A percentile compares a stretch with the other conserved stretches of the same genome.
These are phyloP conservation scores for Eulemur albifrons DNA, from an alignment of 2,797 vertebrate genomes.

Conservation along the genomic window DNA sequence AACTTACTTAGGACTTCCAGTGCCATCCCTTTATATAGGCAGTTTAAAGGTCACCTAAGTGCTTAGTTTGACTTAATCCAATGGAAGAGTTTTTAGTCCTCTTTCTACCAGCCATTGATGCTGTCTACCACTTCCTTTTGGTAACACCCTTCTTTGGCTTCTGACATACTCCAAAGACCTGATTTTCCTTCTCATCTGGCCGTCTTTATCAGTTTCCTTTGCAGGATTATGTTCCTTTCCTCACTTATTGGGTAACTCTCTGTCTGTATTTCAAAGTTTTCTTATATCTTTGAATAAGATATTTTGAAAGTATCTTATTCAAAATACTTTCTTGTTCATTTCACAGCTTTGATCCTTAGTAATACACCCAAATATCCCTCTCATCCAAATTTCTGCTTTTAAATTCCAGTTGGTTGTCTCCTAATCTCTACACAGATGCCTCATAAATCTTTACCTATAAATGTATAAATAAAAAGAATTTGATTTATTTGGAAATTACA, in stretches of 20 bases:
- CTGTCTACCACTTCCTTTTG: background rate
- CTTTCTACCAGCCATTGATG: background rate
- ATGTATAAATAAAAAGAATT: background rate
- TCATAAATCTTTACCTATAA: background rate
- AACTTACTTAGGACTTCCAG: background rate
- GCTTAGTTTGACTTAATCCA: background rate
- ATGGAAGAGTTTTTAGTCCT: background rate
- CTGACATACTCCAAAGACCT: background rate
- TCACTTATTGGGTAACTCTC: accelerated
- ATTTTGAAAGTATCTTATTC: background rate
- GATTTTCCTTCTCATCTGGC: background rate
- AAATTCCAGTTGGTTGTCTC: background rate
- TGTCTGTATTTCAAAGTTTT: background rate
- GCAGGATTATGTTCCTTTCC: background rate
- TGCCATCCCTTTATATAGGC: background rate
- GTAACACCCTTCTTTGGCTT: background rate
- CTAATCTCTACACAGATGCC: background rate
- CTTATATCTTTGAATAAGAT: no score
- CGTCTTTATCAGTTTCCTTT: background rate
- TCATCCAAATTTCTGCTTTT: background rate
- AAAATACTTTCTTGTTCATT: background rate
- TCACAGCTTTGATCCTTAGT: background rate
- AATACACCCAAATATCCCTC: background rate
- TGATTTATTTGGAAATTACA: background rate
- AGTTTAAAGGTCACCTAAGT: background rate